phyloP scores from a whole-genome alignment of 2,888 invertebrate genomes.

The Reticulitermes lucifugus region DNA sequence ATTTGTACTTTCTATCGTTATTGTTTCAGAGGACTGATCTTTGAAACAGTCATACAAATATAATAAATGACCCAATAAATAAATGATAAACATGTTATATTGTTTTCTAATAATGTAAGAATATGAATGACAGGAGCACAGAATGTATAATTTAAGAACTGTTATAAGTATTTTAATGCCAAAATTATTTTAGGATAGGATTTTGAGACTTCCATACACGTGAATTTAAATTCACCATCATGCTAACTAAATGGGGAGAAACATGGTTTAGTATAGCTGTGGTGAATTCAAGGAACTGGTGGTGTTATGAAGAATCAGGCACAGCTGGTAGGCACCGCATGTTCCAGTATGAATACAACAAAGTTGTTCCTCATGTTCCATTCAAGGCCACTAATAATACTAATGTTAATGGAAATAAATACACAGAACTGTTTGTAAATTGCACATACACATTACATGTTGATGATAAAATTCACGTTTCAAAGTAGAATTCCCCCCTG shows the following conservation, averaged over 20 bases:
- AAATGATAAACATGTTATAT: background rate
- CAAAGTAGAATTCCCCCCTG: too few relatives aligned
- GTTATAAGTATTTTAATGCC: background rate
- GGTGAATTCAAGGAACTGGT: background rate
- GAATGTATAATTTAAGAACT: background rate
- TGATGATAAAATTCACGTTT: too few relatives aligned
- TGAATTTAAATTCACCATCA: background rate
- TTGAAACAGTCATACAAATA: background rate
- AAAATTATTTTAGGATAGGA: background rate
- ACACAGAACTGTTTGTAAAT: too few relatives aligned
- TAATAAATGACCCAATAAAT: background rate
- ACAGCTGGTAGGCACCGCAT: background rate
- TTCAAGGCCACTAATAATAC: too few relatives aligned
- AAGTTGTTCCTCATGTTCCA: too few relatives aligned
- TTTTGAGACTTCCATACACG: background rate
- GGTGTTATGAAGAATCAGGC: background rate
- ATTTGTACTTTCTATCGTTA: conserved; percentile 23
- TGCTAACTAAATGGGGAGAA: background rate
- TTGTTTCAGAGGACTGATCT: conserved; percentile 11
- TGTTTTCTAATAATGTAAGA: background rate
- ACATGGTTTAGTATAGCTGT: background rate
- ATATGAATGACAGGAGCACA: background rate
- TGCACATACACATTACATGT: too few relatives aligned
- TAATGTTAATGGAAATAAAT: too few relatives aligned
- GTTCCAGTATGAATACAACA: background rate